Base-by-base conservation (phyloP, 1,140 invertebrate species). In the Physella acuta region DNA sequence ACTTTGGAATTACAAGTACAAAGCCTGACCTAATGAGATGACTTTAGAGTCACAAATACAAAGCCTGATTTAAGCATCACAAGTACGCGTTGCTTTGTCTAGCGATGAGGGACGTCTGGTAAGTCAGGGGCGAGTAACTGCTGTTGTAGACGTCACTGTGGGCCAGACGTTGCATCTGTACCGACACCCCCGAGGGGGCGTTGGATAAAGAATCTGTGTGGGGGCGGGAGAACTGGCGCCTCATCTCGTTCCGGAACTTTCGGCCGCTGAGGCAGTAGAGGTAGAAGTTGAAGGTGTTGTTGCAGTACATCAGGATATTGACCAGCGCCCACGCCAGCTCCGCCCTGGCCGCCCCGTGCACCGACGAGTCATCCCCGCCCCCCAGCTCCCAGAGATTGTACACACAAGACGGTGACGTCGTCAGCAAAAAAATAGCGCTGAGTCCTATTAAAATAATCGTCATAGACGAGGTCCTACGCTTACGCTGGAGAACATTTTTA, bases 251-350 rank as follows among this genome's bases (percentile, higher is more conserved):
- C 20, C 71, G 28, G 49, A 73, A 73, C 39, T 73, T 73, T n/a
- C 61, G 14, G 0, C 71, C 71, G 33, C 52, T 73, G 3, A 73
- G 60, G n/a, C 66, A 61, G 71, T 73, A 73, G 2, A 73, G 67
- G 36, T 73, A 73, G 60, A 73, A 73, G 58, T 73, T 73, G 66
- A 73, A 64, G 14, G 62, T 61, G 62, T 56, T 73, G 67, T 73
- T 73, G 39, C 52, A 69, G 62, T 73, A 73, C 71, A 69, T 66
- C 5, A 70, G 26, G 4, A 69, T 53, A 24, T 73, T 73, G 37
- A 73, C 67, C 11, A 65, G 33, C 3, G 71, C 71, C 66, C 67
- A 73, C 4, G 37, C 56, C 26, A 73, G 52, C 30, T 64, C 39
- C 3, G 61, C 11, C 24, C 17, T 17, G 0, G 61, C 66, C 0